Base-by-base conservation (phyloP, 2,888 invertebrate species). In the Celastrina argiolus region DNA sequence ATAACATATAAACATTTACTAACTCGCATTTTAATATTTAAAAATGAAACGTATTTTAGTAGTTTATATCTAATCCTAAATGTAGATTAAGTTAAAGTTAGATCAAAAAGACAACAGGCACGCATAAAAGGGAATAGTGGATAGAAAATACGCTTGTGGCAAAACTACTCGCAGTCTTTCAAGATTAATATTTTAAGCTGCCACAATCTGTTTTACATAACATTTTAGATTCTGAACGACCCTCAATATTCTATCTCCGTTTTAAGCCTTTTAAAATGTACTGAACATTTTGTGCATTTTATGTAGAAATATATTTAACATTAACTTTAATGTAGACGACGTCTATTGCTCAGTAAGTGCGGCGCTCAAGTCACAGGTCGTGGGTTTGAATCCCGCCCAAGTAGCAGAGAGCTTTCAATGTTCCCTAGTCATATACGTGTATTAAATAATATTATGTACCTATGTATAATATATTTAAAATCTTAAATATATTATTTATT, bases 131-230 rank as follows among this genome's bases (percentile, higher is more conserved):
- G 22, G 51, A 22, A 51, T 22, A 51, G 8, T 12, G 22, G 51
- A 51, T 26, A 26, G 51, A 22, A 51, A 51, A 51, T 51, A 51
- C 22, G 51, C 22, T 51, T 22, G 22, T 12, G 22, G 51, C 51
- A 26, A 51, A 22, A 51, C 51, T 51, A n/a, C n/a, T n/a, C n/a
- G n/a, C n/a, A 51, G 22, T 22, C 51, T 22, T 51, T 22, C 51
- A 51, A 51, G 51, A 51, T 51, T 51, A 51, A 51, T 51, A 51
- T 26, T 51, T 51, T 51, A 51, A 51, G 51, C 51, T 51, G 51
- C 51, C 22, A 51, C 51, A 51, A 51, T 51, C 51, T 51, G 51
- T 51, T 51, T 51, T 26, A 51, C 51, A 51, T 51, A 51, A 51
- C 51, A 51, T 51, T 51, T 51, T 51, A 51, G 22, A 51, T 51